Conservation (phyloP, 2,888 invertebrate species). For the Meandrusa payeni region DNA sequence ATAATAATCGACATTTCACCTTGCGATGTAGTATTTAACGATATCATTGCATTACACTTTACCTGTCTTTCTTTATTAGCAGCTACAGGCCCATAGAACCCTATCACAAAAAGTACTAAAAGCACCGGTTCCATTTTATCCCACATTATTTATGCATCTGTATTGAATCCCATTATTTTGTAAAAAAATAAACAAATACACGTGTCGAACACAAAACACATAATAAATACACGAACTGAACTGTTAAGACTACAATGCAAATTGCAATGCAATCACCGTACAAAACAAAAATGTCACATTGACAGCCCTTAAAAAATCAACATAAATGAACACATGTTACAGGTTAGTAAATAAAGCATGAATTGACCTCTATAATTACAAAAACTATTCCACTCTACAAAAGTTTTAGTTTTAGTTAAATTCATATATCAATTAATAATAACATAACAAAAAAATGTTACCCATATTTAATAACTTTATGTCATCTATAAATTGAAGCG, state of each 20-base stretch:
- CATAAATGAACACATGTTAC: no score
- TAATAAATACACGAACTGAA: conserved; percentile 18
- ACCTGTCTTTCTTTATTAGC: conserved; percentile 62
- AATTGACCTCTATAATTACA: no score
- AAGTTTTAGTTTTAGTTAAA: no score
- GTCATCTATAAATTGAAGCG: no score
- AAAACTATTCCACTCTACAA: no score
- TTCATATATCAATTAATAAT: no score
- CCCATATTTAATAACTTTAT: no score
- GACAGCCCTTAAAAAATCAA: no score
- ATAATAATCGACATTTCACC: conserved; percentile 28
- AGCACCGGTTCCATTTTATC: conserved; percentile 52
- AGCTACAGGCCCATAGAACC: conserved; percentile 52
- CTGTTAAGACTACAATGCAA: no score
- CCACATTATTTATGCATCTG: conserved; percentile 12
- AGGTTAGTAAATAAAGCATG: no score
- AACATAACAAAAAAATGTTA: no score
- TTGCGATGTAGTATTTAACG: conserved; percentile 30
- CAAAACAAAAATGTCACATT: conserved; percentile 24
- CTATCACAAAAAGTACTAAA: conserved; percentile 52
- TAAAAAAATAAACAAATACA: conserved; percentile 7
- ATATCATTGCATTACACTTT: conserved; percentile 38
- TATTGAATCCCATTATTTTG: conserved; percentile 19
- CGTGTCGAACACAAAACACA: conserved; percentile 3
- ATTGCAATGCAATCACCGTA: conserved; percentile 15